Conservation (phyloP, 2,113 vertebrate genomes). For the Casuarius casuarius region DNA sequence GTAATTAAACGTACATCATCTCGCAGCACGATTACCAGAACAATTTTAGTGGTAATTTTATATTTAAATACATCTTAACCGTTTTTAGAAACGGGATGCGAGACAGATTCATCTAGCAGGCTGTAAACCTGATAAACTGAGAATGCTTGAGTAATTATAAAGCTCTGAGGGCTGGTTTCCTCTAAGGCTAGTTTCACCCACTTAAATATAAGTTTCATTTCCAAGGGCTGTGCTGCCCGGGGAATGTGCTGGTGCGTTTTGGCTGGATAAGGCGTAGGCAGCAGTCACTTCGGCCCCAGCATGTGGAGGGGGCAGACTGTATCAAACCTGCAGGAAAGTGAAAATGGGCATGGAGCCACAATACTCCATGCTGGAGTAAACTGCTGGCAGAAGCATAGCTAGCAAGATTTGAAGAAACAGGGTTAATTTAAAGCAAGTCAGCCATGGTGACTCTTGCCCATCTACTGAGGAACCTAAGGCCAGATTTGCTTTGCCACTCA, state of each 20-base stretch:
- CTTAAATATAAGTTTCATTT: rapidly evolving
- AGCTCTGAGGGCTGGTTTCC: background rate
- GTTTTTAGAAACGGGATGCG: rapidly evolving
- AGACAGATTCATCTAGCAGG: background rate
- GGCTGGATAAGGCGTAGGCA: background rate
- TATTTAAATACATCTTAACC: background rate
- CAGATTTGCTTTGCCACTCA: background rate
- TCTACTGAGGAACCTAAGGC: background rate
- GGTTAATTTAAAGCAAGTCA: rapidly evolving
- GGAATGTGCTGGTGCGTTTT: rapidly evolving
- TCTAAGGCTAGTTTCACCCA: rapidly evolving
- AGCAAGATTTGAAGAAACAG: rapidly evolving
- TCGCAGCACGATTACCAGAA: rapidly evolving
- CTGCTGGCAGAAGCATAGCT: background rate
- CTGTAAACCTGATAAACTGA: rapidly evolving
- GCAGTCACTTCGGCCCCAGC: rapidly evolving
- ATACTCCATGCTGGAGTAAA: rapidly evolving
- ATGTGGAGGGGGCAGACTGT: background rate
- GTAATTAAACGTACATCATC: rapidly evolving
- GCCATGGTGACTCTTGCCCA: background rate
- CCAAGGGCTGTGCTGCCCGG: rapidly evolving
- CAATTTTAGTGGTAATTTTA: rapidly evolving
- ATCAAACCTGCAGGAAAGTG: background rate
- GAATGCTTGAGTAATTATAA: background rate
- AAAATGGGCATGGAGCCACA: rapidly evolving